Evolutionary conservation across 2,113 vertebrate species (phyloP).

Genomic region (Scolopax mira): DNA sequence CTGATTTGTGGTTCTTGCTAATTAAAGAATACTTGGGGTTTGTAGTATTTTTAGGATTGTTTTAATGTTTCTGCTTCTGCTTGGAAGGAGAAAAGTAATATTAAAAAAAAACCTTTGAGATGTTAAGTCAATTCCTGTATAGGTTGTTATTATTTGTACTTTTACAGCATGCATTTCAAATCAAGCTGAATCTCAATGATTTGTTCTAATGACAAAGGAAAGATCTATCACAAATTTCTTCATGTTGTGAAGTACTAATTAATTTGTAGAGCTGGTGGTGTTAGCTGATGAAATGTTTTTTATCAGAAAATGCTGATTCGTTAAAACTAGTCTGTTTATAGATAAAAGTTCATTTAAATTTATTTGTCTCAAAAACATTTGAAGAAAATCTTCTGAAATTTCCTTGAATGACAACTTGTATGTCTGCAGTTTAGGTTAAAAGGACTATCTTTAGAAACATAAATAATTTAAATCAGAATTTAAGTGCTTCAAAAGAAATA

Average conservation of each 20-base stretch:
- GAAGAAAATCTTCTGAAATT: not conserved
- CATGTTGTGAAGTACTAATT: constrained; percentile 19
- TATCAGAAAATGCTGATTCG: constrained; percentile 3
- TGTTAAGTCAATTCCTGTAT: not conserved
- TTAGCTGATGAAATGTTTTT: constrained; percentile 34
- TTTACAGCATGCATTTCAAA: constrained; percentile 40
- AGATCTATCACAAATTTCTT: constrained; percentile 9
- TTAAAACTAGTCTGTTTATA: not conserved
- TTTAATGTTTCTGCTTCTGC: constrained; percentile 16
- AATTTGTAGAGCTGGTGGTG: constrained; percentile 19
- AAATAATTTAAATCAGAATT: not conserved
- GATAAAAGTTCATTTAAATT: constrained; percentile 12
- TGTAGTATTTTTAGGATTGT: constrained; percentile 12
- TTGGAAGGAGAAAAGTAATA: not conserved
- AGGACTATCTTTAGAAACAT: not conserved
- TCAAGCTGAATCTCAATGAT: constrained; percentile 22
- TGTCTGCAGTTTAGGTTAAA: not conserved
- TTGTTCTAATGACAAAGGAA: constrained; percentile 35
- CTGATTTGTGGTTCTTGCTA: constrained; percentile 1
- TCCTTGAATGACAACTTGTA: not conserved
- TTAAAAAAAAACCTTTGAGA: constrained; percentile 12
- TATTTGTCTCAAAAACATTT: not conserved
- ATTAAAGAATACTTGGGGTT: constrained; percentile 2
- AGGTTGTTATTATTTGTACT: constrained; percentile 20
- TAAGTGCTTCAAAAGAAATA: not conserved